Conservation (phyloP, 2,113 vertebrate species). For the Mastomys natalensis region DNA sequence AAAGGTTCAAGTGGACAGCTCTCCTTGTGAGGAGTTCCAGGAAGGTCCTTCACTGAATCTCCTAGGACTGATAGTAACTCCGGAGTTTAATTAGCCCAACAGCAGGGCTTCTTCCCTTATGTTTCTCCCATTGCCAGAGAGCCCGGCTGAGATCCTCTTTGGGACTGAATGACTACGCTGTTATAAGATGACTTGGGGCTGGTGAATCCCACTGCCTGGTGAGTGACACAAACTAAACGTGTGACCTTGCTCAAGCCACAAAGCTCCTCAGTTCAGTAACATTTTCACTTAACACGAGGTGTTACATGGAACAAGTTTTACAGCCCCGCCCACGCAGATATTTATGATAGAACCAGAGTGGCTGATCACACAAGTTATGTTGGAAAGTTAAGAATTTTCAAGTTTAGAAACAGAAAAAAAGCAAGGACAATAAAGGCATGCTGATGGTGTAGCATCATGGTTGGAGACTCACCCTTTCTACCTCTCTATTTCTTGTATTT, state of each 20-base stretch:
- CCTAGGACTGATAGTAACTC: not conserved
- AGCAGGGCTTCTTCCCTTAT: not conserved
- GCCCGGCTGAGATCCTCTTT: not conserved
- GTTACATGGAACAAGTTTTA: not conserved
- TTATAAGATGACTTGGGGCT: not conserved
- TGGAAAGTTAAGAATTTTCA: not conserved
- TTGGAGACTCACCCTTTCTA: not conserved
- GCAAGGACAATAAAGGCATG: no score
- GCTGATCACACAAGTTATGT: conserved; percentile 24
- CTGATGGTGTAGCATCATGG: not conserved
- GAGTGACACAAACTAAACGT: not conserved
- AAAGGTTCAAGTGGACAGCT: not conserved
- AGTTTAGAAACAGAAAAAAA: conserved; percentile 25
- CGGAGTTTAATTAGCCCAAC: not conserved
- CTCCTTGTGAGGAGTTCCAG: not conserved
- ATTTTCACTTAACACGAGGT: conserved; percentile 25
- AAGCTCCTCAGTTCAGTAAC: conserved; percentile 2
- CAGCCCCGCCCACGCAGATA: not conserved
- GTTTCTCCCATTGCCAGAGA: not conserved
- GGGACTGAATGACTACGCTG: not conserved
- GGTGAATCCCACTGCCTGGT: not conserved
- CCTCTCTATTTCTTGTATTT: not conserved
- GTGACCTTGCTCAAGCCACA: not conserved
- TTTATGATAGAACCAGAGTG: conserved; percentile 2
- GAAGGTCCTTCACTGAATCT: not conserved